These are phyloP conservation scores for Zygothrica quintamaculata DNA, from an alignment of 2,888 invertebrate species.

Conservation along the genomic window DNA sequence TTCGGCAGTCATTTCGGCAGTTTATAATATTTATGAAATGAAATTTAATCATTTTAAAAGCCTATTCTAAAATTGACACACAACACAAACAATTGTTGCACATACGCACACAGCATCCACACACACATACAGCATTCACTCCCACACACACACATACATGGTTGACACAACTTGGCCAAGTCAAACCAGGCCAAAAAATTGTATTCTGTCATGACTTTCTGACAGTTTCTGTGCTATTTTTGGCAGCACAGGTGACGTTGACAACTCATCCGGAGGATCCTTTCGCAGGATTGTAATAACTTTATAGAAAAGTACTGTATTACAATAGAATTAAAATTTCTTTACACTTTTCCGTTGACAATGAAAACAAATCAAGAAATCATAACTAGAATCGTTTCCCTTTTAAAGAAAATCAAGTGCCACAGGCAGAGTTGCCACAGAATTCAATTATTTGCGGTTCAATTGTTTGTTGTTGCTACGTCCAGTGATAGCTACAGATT, in stretches of 20 bases:
- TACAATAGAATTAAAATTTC: too few relatives aligned
- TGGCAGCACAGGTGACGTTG: not conserved
- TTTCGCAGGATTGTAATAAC: too few relatives aligned
- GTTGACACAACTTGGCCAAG: conserved; percentile 5
- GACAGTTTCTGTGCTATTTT: not conserved
- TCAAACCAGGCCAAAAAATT: not conserved
- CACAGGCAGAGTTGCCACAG: too few relatives aligned
- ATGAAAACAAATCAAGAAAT: too few relatives aligned
- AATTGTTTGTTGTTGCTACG: too few relatives aligned
- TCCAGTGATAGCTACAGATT: too few relatives aligned
- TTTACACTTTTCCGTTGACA: too few relatives aligned
- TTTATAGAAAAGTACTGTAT: too few relatives aligned
- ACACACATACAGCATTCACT: conserved; percentile 3
- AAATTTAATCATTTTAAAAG: conserved; percentile 78
- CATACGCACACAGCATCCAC: conserved; percentile 13
- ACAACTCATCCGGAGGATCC: conserved; percentile 5
- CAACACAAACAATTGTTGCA: conserved; percentile 57
- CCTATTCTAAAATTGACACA: conserved; percentile 65
- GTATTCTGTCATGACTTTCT: not conserved
- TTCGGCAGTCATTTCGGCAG: conserved; percentile 6
- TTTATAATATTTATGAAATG: conserved; percentile 58
- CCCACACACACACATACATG: conserved; percentile 1
- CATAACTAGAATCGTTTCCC: too few relatives aligned
- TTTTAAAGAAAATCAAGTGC: too few relatives aligned
- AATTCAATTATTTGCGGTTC: too few relatives aligned